A percentile compares a stretch with the other conserved stretches of the same genome.
These are phyloP conservation scores for Bos indicus DNA, from an alignment of 2,113 vertebrate species.

Conservation along the genomic window DNA sequence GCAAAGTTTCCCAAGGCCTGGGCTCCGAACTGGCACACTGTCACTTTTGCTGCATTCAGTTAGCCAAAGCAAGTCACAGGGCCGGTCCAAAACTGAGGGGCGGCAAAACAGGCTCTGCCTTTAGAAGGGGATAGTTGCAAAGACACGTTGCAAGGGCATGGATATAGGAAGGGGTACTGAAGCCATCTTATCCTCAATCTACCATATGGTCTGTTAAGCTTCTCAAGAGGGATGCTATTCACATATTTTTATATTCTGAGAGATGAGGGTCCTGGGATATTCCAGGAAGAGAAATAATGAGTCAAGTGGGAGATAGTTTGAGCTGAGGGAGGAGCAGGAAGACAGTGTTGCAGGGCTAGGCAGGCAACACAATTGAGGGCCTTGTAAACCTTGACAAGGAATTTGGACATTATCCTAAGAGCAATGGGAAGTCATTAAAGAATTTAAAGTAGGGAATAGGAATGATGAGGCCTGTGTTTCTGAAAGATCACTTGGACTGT, in stretches of 20 bases:
- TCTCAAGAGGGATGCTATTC: not conserved
- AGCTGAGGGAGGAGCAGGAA: not conserved
- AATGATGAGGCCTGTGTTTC: constrained; percentile 55
- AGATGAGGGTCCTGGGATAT: not conserved
- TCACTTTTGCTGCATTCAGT: not conserved
- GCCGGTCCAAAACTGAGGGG: not conserved
- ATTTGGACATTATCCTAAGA: constrained; percentile 1
- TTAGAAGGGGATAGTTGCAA: not conserved
- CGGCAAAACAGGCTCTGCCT: not conserved
- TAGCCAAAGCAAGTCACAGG: not conserved
- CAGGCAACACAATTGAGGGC: not conserved
- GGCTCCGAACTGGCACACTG: not conserved
- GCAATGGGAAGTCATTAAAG: constrained; percentile 21
- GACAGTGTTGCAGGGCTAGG: not conserved
- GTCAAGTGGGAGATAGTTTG: not conserved
- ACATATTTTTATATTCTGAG: constrained; percentile 3
- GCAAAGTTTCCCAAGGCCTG: not conserved
- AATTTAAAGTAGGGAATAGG: constrained; percentile 9
- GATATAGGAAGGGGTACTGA: not conserved
- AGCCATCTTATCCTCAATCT: not conserved
- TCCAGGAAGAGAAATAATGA: not conserved
- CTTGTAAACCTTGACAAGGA: constrained; percentile 32
- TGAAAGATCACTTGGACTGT: not conserved
- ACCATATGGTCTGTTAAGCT: not conserved
- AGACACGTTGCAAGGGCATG: not conserved